phyloP scores from a whole-genome alignment of 2,888 invertebrate genomes.

The Pomacea canaliculata region DNA sequence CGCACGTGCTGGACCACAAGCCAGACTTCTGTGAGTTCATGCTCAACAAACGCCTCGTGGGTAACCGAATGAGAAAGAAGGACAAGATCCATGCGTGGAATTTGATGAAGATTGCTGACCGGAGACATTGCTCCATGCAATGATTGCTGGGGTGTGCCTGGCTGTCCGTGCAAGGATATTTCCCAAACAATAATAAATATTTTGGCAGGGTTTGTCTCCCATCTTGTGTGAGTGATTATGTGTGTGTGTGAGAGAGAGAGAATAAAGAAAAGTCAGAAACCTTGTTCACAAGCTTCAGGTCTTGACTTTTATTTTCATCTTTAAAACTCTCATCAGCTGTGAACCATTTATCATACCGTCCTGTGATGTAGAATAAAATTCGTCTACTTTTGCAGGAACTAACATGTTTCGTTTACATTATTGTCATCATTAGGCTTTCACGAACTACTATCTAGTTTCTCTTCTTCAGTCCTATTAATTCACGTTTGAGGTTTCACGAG shows the following conservation, averaged over 20 bases:
- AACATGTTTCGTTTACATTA: too few relatives aligned
- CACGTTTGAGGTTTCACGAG: too few relatives aligned
- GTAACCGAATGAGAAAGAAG: slow-evolving; percentile 3
- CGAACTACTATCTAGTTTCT: too few relatives aligned
- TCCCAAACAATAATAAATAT: background rate
- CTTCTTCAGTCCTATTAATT: too few relatives aligned
- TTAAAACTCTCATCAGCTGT: too few relatives aligned
- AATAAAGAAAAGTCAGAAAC: too few relatives aligned
- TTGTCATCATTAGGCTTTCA: too few relatives aligned
- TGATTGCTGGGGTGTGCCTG: background rate
- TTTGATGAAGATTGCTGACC: slow-evolving; percentile 10
- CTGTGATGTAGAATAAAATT: too few relatives aligned
- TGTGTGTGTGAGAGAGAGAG: background rate
- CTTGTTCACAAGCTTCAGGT: too few relatives aligned
- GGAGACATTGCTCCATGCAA: background rate
- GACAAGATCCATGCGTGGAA: slow-evolving; percentile 9
- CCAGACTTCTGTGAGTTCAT: slow-evolving; percentile 46
- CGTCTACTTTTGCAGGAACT: too few relatives aligned
- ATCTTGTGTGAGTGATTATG: background rate
- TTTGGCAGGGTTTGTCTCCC: background rate
- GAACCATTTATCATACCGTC: too few relatives aligned
- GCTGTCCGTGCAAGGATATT: background rate
- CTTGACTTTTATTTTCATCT: too few relatives aligned
- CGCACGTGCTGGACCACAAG: slow-evolving; percentile 42
- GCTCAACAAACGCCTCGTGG: slow-evolving; percentile 19